Evolutionary conservation across 2,888 invertebrate species (phyloP).

Genomic region (Clistopyga incitator): DNA sequence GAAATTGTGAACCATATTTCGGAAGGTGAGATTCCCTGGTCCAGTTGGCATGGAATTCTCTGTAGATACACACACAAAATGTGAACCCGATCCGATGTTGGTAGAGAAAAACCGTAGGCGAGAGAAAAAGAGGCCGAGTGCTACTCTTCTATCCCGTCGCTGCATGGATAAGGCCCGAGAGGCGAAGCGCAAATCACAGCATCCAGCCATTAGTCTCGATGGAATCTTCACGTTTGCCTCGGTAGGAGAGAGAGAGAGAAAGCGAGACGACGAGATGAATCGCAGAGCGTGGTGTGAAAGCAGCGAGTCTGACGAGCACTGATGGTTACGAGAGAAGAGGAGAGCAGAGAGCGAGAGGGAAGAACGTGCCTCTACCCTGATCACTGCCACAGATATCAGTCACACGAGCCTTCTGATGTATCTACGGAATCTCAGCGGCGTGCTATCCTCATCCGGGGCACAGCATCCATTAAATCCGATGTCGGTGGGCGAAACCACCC

Average conservation of each 20-base stretch:
- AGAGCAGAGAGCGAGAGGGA: constrained; percentile 39
- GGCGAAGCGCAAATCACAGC: constrained; percentile 58
- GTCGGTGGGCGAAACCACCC: constrained; percentile 38
- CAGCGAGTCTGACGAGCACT: constrained; percentile 50
- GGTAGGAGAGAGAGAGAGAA: constrained; percentile 34
- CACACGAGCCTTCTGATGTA: constrained; percentile 75
- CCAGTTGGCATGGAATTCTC: too few relatives aligned
- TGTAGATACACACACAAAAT: constrained; percentile 1
- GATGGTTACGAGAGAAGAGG: constrained; percentile 36
- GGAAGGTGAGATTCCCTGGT: too few relatives aligned
- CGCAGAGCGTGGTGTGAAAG: constrained; percentile 29
- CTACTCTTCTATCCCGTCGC: constrained; percentile 12
- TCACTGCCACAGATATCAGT: constrained; percentile 78
- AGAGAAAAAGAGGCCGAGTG: constrained; percentile 61
- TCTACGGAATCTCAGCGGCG: constrained; percentile 65
- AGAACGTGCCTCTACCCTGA: constrained; percentile 80
- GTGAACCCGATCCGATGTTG: constrained; percentile 68
- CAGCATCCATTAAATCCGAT: constrained; percentile 56
- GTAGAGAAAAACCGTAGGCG: constrained; percentile 17
- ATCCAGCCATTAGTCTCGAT: constrained; percentile 74
- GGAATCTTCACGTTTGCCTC: constrained; percentile 69
- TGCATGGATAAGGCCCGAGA: constrained; percentile 36
- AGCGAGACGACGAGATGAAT: constrained; percentile 47
- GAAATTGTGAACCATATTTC: too few relatives aligned
- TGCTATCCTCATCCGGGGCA: constrained; percentile 31